These are phyloP conservation scores for Seriola aureovittata DNA, from an alignment of 2,113 vertebrate species.

Conservation along the genomic window DNA sequence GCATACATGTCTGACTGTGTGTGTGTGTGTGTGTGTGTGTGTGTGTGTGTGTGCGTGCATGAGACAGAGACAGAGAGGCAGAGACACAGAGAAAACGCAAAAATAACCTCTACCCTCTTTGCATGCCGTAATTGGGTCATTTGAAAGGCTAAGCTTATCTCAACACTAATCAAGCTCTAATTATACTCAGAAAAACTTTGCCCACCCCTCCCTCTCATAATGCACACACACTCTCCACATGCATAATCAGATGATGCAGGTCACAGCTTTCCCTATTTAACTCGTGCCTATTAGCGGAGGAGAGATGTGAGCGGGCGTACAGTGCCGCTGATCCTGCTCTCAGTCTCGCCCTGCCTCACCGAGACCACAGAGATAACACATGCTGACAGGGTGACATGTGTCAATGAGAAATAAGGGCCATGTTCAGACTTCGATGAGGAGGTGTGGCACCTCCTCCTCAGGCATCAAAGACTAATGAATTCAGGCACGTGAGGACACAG, in stretches of 20 bases:
- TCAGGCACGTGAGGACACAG: slow-evolving; percentile 16
- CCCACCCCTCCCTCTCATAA: slow-evolving; percentile 38
- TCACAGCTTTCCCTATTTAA: slow-evolving; percentile 67
- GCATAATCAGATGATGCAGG: slow-evolving; percentile 74
- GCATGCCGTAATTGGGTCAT: slow-evolving; percentile 80
- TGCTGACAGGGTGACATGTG: slow-evolving; percentile 34
- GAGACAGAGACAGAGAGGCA: background rate
- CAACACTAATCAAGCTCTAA: slow-evolving; percentile 82
- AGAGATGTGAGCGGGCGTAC: slow-evolving; percentile 24
- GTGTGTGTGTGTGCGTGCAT: slow-evolving; percentile 3
- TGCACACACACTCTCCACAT: slow-evolving; percentile 32
- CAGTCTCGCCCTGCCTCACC: slow-evolving; percentile 7
- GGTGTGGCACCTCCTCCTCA: slow-evolving; percentile 29
- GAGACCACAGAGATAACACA: slow-evolving; percentile 16
- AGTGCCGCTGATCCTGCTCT: slow-evolving; percentile 25
- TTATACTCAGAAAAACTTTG: slow-evolving; percentile 77
- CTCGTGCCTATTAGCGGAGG: slow-evolving; percentile 60
- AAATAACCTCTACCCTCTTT: slow-evolving; percentile 78
- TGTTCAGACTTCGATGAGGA: slow-evolving; percentile 30
- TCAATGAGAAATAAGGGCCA: slow-evolving; percentile 24
- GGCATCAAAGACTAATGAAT: slow-evolving; percentile 29
- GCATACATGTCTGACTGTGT: background rate
- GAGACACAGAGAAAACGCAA: slow-evolving; percentile 36
- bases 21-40: slow-evolving; percentile 11
- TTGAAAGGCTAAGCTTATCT: slow-evolving; percentile 81